These are phyloP conservation scores for Microchirus variegatus DNA, from an alignment of 2,797 vertebrate species.

Conservation along the genomic window DNA sequence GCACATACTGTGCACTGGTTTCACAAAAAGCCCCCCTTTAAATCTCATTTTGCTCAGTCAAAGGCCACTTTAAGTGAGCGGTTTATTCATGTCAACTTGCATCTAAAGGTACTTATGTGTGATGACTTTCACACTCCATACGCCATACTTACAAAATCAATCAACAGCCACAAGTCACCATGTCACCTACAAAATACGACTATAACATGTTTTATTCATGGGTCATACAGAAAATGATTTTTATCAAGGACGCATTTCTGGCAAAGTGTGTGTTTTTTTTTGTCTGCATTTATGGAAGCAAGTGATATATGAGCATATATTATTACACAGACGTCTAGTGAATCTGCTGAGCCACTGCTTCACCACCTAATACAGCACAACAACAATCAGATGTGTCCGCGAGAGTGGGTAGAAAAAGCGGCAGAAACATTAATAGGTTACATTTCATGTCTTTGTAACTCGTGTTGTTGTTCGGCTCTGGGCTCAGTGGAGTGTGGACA, in stretches of 20 bases:
- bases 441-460: too few relatives aligned
- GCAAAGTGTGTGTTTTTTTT: too few relatives aligned
- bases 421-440: too few relatives aligned
- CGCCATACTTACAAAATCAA: neutral
- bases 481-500: conserved; percentile 1
- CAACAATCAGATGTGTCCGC: too few relatives aligned
- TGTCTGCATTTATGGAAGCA: too few relatives aligned
- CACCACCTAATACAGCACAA: too few relatives aligned
- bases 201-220: conserved; percentile 31
- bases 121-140: conserved; percentile 22
- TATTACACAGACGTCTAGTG: too few relatives aligned
- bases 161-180: conserved; percentile 19
- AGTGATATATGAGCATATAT: too few relatives aligned
- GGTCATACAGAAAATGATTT: conserved; percentile 2
- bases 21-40: conserved; percentile 54
- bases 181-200: conserved; percentile 24
- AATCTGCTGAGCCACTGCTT: too few relatives aligned
- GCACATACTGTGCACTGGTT: conserved; percentile 32
- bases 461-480: conserved; percentile 17
- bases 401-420: too few relatives aligned
- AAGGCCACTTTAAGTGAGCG: conserved; percentile 35
- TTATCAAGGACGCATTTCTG: too few relatives aligned
- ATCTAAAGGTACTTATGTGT: conserved; percentile 23
- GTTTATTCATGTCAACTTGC: conserved; percentile 30
- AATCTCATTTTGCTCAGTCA: conserved; percentile 41